Evolutionary conservation across 1,140 invertebrate species (phyloP), one percentile per base, ranked within the genome.

Genomic region (Hypothenemus hampei): DNA sequence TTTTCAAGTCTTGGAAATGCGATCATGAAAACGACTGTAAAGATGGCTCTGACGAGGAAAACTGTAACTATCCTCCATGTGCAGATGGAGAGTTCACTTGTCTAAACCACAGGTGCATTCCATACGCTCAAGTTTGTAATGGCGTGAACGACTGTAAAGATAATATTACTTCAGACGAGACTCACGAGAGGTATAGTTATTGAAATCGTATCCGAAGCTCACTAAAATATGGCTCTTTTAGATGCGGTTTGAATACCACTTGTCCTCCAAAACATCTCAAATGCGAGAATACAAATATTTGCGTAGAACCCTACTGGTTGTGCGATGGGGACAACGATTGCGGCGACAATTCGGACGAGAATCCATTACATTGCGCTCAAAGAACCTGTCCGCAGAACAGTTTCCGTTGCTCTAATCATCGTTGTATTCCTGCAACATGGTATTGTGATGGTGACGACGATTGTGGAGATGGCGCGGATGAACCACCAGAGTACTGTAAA

Each of bases 21-120:
- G 92, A 94, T 72, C 87, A 90, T 69, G 94, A 88, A 76, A 95
- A 98, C 65, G 93, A 98, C 64, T 98, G 94, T 71, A 87, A 91
- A 62, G 89, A 98, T 68, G 84, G 85, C 0, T 91, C 88, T 16
- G 94, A 97, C 70, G 94, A 98, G 72, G 77, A 89, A 53, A 88
- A 85, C n/a, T 98, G 94, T 70, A 77, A 81, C 2, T 95, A 95
- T 72, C 89, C 90, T 6, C 83, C 86, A 0, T 97, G 94, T 69
- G 89, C 89, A 1, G 76, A 82, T n/a, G 91, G 89, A 1, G 92
- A 96, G 69, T 98, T 97, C 58, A 96, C 93, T 3, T 98, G 94
- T 69, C 82, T 81, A 6, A 97, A 97, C 70, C 82, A 85, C 26
- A 80, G 93, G 10, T 97, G 93, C 64, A 95, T 96, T 44, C 86